Evolutionary conservation across 2,888 invertebrate species (phyloP), one percentile per base, ranked within the genome.

Genomic region (Diachrysia chrysitis): DNA sequence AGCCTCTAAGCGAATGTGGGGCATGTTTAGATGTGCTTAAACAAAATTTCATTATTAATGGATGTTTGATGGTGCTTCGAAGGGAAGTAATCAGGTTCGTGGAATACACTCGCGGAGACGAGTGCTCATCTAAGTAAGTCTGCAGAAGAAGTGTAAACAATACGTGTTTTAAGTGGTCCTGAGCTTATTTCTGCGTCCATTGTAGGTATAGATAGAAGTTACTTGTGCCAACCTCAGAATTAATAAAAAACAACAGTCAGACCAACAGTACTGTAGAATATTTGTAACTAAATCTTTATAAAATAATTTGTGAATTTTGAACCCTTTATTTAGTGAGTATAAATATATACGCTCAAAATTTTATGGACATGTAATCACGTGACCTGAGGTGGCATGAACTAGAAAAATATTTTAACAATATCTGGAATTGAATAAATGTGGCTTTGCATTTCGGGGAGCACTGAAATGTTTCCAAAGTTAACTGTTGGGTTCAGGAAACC

Each of bases 41-140:
- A 73, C 77, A 70, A 68, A 79, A 79, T 72, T 63, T 74, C 46
- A 77, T 75, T 73, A 77, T 66, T 55, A 58, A 71, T 54, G 51
- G 65, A 68, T 71, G 64, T 68, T 75, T 54, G 69, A 62, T 73
- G 58, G 61, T 57, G 63, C 55, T 69, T 69, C 21, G 53, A 51
- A 58, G 32, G 58, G 55, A 70, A 74, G 59, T 65, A 72, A 65
- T 65, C 54, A 57, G 64, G n/a, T 23, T 29, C 1, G 29, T 53
- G 23, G 46, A 46, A 32, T 69, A 46, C 59, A 19, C 21, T 57
- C 3, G 23, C 29, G 4, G 19, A 32, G 35, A 17, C 10, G 17
- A 14, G 14, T 25, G 23, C 21, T 25, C 16, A 16, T 16, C 4
- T 12, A 12, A 2, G 21, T 54, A 16, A 25, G 25, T 54, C 14